Evolutionary conservation across 2,797 vertebrate species (phyloP), one percentile per base, ranked within the genome.

Genomic region (Pseudomugil tenellus): DNA sequence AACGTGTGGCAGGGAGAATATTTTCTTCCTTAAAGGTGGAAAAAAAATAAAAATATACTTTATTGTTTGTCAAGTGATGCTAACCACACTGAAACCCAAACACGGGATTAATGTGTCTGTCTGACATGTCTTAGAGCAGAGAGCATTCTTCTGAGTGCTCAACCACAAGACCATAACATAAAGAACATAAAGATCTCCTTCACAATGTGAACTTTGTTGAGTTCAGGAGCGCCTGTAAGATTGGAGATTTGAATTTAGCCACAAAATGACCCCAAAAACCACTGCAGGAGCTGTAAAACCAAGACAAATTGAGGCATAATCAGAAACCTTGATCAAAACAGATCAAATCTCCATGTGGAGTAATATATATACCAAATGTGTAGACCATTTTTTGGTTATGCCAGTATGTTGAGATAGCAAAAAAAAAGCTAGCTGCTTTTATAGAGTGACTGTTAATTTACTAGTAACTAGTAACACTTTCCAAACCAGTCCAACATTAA

Each of bases 111-210:
- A 25, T 29, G 57, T 59, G 13, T 31, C 46, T 52, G 60, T 64
- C 49, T 59, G 74, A 63, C 32, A 48, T 67, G 34, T 26, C n/a
- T 35, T n/a, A 23, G 46, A 12, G 23, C 14, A 6, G 19, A 39
- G 5, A 26, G 54, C 48, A 37, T 23, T 3, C 58, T 57, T 62
- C 59, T 58, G n/a, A 56, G 65, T 56, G 7, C 63, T 29, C 59
- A 43, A 74, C 32, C 75, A 72, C 12, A 69, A 77, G 35, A 77
- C 63, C 63, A 58, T 12, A 64, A 62, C 55, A 48, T n/a, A 66
- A 70, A 41, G 60, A 58, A 64, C 37, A 49, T 14, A 34, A 61
- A 61, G 34, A 52, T n/a, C 31, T 13, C 1, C 21, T 25, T 16
- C 70, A 77, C 67, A 74, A 61, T 43, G 51, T 16, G 41, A n/a